Conservation (phyloP, 1,140 invertebrate species). For the Antheraea pernyi region DNA sequence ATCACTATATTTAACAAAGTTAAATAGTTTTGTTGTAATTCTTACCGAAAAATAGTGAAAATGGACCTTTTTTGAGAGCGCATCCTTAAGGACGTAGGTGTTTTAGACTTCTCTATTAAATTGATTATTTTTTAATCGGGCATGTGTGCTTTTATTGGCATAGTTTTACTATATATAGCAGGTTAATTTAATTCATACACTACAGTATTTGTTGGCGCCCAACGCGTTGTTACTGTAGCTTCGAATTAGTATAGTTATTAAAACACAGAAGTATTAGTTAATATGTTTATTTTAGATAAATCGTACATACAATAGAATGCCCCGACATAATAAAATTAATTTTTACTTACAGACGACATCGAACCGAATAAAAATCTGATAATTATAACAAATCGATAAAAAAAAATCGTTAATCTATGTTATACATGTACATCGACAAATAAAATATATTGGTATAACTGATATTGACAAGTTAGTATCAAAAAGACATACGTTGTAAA, state of each 20-base stretch:
- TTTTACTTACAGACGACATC: constrained; percentile 8
- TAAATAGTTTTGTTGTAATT: too few relatives aligned
- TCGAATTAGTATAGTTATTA: neutral
- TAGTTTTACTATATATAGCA: too few relatives aligned
- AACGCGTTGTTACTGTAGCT: neutral
- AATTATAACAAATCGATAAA: constrained; percentile 8
- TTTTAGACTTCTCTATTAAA: too few relatives aligned
- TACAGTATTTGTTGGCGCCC: neutral
- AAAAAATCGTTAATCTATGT: neutral
- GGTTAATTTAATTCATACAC: too few relatives aligned
- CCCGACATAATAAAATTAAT: constrained; percentile 7
- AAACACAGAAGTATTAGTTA: constrained; percentile 7
- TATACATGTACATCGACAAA: too few relatives aligned
- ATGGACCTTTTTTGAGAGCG: too few relatives aligned
- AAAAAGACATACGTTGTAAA: neutral
- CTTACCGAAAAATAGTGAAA: too few relatives aligned
- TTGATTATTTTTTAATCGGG: too few relatives aligned
- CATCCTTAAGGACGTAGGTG: too few relatives aligned
- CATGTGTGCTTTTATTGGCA: too few relatives aligned
- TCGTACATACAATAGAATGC: constrained; percentile 11
- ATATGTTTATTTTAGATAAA: constrained; percentile 10
- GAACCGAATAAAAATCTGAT: constrained; percentile 14
- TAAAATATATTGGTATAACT: neutral
- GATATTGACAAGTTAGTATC: neutral
- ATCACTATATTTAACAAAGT: too few relatives aligned